A percentile compares a stretch with the other conserved stretches of the same genome.
These are phyloP conservation scores for Nephrotoma guestfalica DNA, from an alignment of 2,888 invertebrate species.

Conservation along the genomic window DNA sequence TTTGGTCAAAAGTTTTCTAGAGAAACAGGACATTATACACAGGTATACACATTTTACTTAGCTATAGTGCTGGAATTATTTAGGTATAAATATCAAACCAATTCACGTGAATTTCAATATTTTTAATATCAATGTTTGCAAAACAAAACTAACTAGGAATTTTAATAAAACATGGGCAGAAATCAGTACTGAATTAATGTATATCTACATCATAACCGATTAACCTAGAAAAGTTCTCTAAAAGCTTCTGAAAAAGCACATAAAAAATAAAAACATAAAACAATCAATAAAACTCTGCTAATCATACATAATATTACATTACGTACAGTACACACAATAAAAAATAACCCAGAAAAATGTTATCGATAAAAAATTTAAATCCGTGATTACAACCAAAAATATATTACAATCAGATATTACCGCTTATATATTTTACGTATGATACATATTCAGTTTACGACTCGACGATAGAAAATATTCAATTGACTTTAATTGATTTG, in stretches of 20 bases:
- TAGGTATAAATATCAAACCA: no score
- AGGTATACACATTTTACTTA: conserved; percentile 35
- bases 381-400: neutral
- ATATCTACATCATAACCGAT: no score
- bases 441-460: neutral
- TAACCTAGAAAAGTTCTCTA: no score
- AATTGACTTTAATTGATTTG: neutral
- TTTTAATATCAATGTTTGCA: no score
- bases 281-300: neutral
- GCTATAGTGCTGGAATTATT: no score
- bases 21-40: conserved; percentile 70
- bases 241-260: no score
- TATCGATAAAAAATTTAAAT: neutral
- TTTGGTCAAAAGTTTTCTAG: conserved; percentile 50
- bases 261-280: no score
- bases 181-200: no score
- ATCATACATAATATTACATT: neutral
- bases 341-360: neutral
- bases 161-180: no score
- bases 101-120: no score
- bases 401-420: neutral
- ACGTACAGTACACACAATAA: neutral
- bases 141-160: no score
- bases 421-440: neutral
- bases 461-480: neutral